Conservation (phyloP, 2,888 invertebrate genomes). For the Cheilosia impressa region DNA sequence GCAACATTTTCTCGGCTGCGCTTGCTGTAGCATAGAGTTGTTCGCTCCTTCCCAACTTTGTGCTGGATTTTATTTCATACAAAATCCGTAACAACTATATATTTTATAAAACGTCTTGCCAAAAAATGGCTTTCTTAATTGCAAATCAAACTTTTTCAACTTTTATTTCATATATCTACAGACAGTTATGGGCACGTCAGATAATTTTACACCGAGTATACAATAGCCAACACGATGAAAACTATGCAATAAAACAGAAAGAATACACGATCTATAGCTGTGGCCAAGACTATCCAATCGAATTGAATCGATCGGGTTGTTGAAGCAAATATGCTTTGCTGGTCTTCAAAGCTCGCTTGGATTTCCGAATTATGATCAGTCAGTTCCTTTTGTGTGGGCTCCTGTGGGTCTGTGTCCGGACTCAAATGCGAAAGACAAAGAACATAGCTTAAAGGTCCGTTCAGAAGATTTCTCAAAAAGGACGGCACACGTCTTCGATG, state of each 20-base stretch:
- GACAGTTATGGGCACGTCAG: not conserved
- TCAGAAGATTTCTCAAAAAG: constrained; percentile 80
- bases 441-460: constrained; percentile 79
- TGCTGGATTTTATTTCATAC: no score
- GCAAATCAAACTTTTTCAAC: not conserved
- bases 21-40: no score
- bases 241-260: constrained; percentile 86
- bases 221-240: constrained; percentile 83
- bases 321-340: constrained; percentile 63
- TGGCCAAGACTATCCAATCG: constrained; percentile 87
- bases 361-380: constrained; percentile 61
- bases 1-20: no score
- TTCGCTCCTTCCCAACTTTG: no score
- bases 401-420: constrained; percentile 76
- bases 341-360: constrained; percentile 73
- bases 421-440: constrained; percentile 73
- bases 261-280: constrained; percentile 86
- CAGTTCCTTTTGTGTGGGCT: constrained; percentile 75
- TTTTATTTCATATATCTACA: not conserved
- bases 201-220: constrained; percentile 78
- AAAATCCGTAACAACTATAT: no score
- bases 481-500: constrained; percentile 84
- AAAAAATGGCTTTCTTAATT: not conserved
- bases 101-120: no score
- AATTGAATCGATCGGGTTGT: constrained; percentile 83